phyloP scores from a whole-genome alignment of 2,797 vertebrate genomes.

The Buceros bicornis region DNA sequence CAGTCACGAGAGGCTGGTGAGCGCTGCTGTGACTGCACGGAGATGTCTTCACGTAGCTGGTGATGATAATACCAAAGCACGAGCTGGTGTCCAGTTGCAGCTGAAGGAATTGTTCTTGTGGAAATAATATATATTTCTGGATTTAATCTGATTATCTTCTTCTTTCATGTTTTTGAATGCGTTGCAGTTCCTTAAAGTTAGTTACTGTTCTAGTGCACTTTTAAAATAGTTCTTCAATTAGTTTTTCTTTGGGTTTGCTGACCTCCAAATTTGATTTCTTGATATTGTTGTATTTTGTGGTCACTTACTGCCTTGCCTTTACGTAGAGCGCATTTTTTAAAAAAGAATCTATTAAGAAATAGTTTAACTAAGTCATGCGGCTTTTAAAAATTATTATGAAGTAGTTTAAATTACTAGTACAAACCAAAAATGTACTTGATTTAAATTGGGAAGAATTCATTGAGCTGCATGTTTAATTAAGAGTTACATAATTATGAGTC shows the following conservation, averaged over 20 bases:
- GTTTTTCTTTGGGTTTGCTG: not conserved
- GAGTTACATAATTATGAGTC: not conserved
- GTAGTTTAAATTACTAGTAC: not conserved
- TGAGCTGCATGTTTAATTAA: not conserved
- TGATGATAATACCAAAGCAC: accelerated
- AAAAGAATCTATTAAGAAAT: not conserved
- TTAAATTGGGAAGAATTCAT: not conserved
- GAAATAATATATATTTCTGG: not conserved
- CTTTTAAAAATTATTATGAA: not conserved
- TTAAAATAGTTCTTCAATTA: not conserved
- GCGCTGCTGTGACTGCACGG: not conserved
- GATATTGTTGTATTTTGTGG: not conserved
- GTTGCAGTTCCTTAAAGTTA: not conserved
- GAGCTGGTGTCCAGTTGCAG: not conserved
- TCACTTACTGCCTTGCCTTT: not conserved
- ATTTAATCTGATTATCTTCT: not conserved
- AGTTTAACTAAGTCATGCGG: not conserved
- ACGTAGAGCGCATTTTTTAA: not conserved
- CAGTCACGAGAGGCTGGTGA: not conserved
- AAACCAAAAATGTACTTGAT: not conserved
- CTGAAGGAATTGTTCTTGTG: not conserved
- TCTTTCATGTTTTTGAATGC: not conserved
- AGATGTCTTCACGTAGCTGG: not conserved
- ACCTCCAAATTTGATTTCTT: not conserved
- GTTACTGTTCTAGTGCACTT: not conserved